Conservation (phyloP, 2,113 vertebrate species). For the Patagioenas fasciata region DNA sequence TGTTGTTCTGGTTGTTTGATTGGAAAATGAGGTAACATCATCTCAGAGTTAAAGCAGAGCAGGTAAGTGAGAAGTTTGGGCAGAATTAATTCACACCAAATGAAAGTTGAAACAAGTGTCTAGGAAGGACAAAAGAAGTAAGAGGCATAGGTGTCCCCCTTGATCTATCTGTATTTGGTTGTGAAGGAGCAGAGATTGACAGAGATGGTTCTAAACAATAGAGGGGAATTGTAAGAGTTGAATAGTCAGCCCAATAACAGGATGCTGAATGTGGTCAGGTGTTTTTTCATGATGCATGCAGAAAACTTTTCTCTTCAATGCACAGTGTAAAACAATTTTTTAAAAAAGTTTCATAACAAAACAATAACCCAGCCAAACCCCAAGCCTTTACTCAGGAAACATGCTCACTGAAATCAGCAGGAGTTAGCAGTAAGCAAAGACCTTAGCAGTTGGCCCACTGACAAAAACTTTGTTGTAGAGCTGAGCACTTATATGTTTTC, state of each 20-base stretch:
- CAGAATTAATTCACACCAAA: background rate
- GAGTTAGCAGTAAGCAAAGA: slow-evolving; percentile 11
- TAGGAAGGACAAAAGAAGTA: background rate
- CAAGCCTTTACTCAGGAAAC: background rate
- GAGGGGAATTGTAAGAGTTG: background rate
- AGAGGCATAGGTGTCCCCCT: background rate
- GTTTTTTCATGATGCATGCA: background rate
- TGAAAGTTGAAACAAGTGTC: background rate
- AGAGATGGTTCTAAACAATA: background rate
- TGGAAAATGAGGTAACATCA: background rate
- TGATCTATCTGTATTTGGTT: background rate
- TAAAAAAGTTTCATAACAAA: background rate
- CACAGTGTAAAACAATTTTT: background rate
- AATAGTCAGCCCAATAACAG: background rate
- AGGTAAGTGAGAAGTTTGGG: background rate
- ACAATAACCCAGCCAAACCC: background rate
- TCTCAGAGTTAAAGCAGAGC: background rate
- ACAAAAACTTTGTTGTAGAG: slow-evolving; percentile 15
- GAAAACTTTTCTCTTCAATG: background rate
- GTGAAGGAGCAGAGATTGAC: background rate
- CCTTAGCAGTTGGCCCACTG: background rate
- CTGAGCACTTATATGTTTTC: background rate
- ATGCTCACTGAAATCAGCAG: background rate
- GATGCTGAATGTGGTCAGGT: background rate
- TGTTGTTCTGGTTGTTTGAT: background rate